Conservation (phyloP, 2,888 invertebrate genomes). For the Nemotelus nigrinus region DNA sequence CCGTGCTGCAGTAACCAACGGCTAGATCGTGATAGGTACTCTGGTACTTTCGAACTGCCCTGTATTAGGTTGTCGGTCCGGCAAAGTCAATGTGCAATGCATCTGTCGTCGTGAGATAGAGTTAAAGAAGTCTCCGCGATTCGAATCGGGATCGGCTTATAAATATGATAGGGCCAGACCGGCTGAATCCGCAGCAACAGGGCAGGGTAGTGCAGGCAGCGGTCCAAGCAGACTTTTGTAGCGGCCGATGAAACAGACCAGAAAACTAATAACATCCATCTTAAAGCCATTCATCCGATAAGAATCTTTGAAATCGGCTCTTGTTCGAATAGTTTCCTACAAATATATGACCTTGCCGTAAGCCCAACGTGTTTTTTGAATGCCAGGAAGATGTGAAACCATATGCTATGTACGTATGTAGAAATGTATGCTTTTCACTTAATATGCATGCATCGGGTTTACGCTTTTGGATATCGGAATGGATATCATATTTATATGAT, state of each 20-base stretch:
- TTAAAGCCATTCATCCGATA: slow-evolving; percentile 47
- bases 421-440: background rate
- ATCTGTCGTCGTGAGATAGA: background rate
- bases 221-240: slow-evolving; percentile 1
- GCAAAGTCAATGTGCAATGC: background rate
- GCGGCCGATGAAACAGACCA: slow-evolving; percentile 30
- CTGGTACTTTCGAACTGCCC: background rate
- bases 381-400: too few relatives aligned
- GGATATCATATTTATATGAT: slow-evolving; percentile 38
- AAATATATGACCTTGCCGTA: slow-evolving; percentile 38
- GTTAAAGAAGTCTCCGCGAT: background rate
- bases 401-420: background rate
- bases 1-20: background rate
- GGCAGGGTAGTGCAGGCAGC: too few relatives aligned
- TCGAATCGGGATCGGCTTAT: too few relatives aligned
- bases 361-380: background rate
- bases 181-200: background rate
- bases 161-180: slow-evolving; percentile 17
- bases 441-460: background rate
- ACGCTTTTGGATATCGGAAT: background rate
- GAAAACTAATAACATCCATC: slow-evolving; percentile 49
- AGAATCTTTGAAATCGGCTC: slow-evolving; percentile 48
- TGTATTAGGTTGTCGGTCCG: background rate
- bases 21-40: background rate
- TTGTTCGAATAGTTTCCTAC: slow-evolving; percentile 26